Conservation (phyloP, 2,797 vertebrate genomes). For the Cirrhinus mrigala region DNA sequence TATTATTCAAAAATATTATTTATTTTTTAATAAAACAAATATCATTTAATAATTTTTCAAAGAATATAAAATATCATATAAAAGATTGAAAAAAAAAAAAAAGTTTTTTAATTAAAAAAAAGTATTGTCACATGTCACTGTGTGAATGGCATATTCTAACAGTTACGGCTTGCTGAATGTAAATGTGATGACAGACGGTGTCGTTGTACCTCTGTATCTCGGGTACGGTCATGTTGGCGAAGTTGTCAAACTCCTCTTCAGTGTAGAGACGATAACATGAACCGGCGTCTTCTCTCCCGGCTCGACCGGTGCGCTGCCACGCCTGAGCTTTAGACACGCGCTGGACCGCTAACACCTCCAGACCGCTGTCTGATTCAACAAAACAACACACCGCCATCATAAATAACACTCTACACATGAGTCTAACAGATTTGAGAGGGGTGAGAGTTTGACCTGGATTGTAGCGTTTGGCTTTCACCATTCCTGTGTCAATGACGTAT, state of each 20-base stretch:
- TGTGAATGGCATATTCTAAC: too few relatives aligned
- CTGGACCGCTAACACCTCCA: conserved; percentile 95
- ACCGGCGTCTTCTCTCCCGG: conserved; percentile 90
- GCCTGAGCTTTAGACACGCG: conserved; percentile 96
- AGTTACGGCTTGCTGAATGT: too few relatives aligned
- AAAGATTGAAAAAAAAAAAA: too few relatives aligned
- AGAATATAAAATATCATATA: too few relatives aligned
- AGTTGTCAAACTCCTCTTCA: conserved; percentile 90
- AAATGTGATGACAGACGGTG: neutral
- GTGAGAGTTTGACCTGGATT: conserved; percentile 85
- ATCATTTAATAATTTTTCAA: too few relatives aligned
- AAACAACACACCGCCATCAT: neutral
- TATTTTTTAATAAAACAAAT: too few relatives aligned
- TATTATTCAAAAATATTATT: too few relatives aligned
- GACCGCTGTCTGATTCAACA: conserved; percentile 83
- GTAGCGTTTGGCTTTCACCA: conserved; percentile 98
- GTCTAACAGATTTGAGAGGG: neutral
- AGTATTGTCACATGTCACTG: too few relatives aligned
- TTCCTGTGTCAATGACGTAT: conserved; percentile 94
- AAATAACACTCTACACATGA: neutral
- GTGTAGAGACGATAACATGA: conserved; percentile 94
- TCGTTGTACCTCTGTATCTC: conserved; percentile 92
- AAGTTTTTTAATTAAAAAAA: too few relatives aligned
- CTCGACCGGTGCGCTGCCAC: conserved; percentile 93
- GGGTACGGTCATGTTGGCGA: conserved; percentile 89